Evolutionary conservation across 2,888 invertebrate genomes (phyloP).

Genomic region (Tetheella fluctuosa): DNA sequence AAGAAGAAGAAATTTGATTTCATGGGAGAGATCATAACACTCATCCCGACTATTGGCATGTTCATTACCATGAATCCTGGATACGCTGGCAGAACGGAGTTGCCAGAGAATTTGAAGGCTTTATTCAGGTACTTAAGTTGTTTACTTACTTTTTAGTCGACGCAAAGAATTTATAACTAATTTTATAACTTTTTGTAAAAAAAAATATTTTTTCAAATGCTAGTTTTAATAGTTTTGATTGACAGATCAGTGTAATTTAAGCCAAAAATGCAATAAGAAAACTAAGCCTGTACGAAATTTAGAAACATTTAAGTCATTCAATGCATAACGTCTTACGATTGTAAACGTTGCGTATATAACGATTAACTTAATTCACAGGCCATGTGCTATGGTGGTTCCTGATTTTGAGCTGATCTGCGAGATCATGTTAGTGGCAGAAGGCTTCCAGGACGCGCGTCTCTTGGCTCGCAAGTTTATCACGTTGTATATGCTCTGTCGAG

Average conservation of each 20-base stretch:
- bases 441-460: slow-evolving; percentile 95
- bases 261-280: too few relatives aligned
- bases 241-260: too few relatives aligned
- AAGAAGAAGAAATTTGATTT: slow-evolving; percentile 92
- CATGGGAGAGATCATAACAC: slow-evolving; percentile 90
- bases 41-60: slow-evolving; percentile 92
- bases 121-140: slow-evolving; percentile 82
- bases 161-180: too few relatives aligned
- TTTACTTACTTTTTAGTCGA: neutral
- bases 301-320: too few relatives aligned
- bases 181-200: too few relatives aligned
- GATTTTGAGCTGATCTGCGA: slow-evolving; percentile 98
- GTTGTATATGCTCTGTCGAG: slow-evolving; percentile 93
- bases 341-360: too few relatives aligned
- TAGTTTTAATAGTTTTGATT: too few relatives aligned
- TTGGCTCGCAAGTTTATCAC: slow-evolving; percentile 97
- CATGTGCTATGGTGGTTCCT: slow-evolving; percentile 99
- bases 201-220: too few relatives aligned
- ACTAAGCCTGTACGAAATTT: too few relatives aligned
- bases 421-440: slow-evolving; percentile 98
- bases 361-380: slow-evolving; percentile 79
- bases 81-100: slow-evolving; percentile 95
- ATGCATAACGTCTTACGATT: too few relatives aligned
- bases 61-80: slow-evolving; percentile 99
- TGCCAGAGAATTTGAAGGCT: slow-evolving; percentile 92